phyloP scores from a whole-genome alignment of 2,797 vertebrate species.

The Streptopelia turtur region DNA sequence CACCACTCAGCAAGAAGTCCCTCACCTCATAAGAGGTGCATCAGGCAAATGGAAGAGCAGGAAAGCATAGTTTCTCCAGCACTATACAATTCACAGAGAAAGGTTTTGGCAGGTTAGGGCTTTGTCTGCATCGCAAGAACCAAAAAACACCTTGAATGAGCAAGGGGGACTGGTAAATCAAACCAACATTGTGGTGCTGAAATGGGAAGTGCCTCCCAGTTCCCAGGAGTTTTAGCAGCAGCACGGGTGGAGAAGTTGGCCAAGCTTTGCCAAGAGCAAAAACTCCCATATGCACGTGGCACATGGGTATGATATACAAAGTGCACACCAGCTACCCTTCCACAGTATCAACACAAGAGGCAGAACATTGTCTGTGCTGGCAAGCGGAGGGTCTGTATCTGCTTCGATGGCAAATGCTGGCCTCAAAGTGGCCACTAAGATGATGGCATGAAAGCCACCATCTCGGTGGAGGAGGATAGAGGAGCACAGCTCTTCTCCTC shows the following conservation, averaged over 20 bases:
- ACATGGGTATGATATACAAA: neutral
- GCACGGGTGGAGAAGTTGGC: neutral
- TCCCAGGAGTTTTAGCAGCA: neutral
- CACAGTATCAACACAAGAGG: neutral
- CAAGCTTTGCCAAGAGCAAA: neutral
- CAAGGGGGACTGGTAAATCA: neutral
- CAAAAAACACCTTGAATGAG: neutral
- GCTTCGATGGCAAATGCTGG: neutral
- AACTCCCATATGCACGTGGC: accelerated
- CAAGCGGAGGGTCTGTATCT: neutral
- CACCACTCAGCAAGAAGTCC: neutral
- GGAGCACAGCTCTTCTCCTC: neutral
- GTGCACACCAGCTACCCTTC: neutral
- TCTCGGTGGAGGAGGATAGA: neutral
- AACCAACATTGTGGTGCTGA: accelerated
- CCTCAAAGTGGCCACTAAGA: neutral
- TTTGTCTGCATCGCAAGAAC: neutral
- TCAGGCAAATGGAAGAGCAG: neutral
- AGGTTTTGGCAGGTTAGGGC: neutral
- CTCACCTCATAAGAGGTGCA: neutral
- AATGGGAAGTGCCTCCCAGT: accelerated
- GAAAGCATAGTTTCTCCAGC: neutral
- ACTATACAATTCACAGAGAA: neutral
- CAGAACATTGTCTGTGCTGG: neutral
- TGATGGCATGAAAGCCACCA: neutral